These are phyloP conservation scores for Ooceraea biroi DNA, from an alignment of 1,140 invertebrate genomes.

Conservation along the genomic window DNA sequence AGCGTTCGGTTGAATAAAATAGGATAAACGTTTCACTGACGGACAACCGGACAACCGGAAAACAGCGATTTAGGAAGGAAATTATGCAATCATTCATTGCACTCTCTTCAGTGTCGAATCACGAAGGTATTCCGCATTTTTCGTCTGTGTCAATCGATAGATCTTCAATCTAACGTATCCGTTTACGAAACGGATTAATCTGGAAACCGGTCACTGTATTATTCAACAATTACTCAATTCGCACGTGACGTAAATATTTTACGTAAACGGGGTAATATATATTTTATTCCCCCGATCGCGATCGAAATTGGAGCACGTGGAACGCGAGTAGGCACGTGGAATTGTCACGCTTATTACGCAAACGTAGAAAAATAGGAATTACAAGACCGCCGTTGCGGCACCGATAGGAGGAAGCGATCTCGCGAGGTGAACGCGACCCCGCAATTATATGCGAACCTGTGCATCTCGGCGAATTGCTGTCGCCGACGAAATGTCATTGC, in stretches of 20 bases:
- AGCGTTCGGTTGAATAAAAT: neutral
- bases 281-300: too few relatives aligned
- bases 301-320: too few relatives aligned
- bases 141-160: neutral
- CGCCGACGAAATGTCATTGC: constrained; percentile 68
- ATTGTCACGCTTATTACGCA: neutral
- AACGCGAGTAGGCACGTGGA: neutral
- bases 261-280: too few relatives aligned
- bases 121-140: neutral
- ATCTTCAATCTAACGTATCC: too few relatives aligned
- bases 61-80: constrained; percentile 37
- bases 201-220: too few relatives aligned
- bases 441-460: neutral
- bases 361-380: neutral
- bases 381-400: neutral
- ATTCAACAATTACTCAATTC: too few relatives aligned
- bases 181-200: too few relatives aligned
- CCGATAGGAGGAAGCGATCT: neutral
- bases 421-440: neutral
- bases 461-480: constrained; percentile 38
- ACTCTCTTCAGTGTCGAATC: neutral
- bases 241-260: too few relatives aligned
- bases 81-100: constrained; percentile 32
- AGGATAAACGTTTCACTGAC: neutral
- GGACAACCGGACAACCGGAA: constrained; percentile 23